Percentiles rank a stretch among this genome's conserved stretches.
Evolutionary conservation across 2,888 invertebrate genomes (phyloP).

Genomic region (Acrobasis consociella): DNA sequence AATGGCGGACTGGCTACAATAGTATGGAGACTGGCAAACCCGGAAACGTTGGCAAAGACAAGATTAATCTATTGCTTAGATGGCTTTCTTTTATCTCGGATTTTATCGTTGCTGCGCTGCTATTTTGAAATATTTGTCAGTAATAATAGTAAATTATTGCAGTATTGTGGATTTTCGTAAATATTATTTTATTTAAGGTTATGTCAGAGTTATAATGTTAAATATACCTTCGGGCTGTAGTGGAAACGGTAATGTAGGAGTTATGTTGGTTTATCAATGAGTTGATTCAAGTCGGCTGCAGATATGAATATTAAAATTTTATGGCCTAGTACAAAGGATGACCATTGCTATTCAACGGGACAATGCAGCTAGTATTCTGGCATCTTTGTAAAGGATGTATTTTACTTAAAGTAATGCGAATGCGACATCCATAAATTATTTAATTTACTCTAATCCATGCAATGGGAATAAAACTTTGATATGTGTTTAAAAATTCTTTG

Average conservation of each 20-base stretch:
- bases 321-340: background rate
- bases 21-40: slow-evolving; percentile 73
- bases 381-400: too few species aligned
- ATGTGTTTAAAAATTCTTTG: too few species aligned
- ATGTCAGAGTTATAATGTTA: background rate
- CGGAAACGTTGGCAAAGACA: slow-evolving; percentile 73
- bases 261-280: background rate
- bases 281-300: background rate
- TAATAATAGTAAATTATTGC: slow-evolving; percentile 21
- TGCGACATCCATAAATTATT: too few species aligned
- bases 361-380: too few species aligned
- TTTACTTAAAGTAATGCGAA: too few species aligned
- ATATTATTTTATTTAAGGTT: background rate
- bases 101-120: slow-evolving; percentile 17
- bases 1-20: slow-evolving; percentile 75
- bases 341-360: too few species aligned
- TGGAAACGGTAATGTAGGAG: background rate
- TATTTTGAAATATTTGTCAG: slow-evolving; percentile 17
- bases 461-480: too few species aligned
- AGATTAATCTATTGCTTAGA: slow-evolving; percentile 68
- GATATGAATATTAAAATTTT: background rate
- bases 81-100: slow-evolving; percentile 38
- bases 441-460: too few species aligned
- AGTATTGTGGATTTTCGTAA: background rate
- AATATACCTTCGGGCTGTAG: background rate